Evolutionary conservation across 2,797 vertebrate genomes (phyloP).

Genomic region (Salmo trutta): DNA sequence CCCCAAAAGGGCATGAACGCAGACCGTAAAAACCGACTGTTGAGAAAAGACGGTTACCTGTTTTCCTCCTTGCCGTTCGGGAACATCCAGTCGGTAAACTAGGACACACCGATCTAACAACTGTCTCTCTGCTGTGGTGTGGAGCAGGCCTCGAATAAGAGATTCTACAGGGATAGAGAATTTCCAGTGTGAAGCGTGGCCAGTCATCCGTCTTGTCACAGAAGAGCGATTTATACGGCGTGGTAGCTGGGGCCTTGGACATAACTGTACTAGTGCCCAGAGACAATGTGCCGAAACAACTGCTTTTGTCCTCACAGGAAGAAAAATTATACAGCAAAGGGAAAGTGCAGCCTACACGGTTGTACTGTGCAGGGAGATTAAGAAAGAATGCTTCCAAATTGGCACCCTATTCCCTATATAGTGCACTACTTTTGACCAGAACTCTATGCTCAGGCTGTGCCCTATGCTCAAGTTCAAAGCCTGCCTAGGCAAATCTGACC

Average conservation of each 20-base stretch:
- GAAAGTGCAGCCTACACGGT: neutral
- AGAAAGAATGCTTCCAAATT: neutral
- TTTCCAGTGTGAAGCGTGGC: conserved; percentile 64
- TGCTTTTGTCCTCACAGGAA: conserved; percentile 60
- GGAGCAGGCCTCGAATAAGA: conserved; percentile 52
- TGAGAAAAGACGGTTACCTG: conserved; percentile 24
- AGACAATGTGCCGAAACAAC: conserved; percentile 70
- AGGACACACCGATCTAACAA: conserved; percentile 34
- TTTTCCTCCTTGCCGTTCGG: conserved; percentile 26
- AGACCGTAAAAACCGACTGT: conserved; percentile 22
- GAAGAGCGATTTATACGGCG: conserved; percentile 73
- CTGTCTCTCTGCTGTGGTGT: conserved; percentile 5
- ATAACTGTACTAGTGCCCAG: conserved; percentile 63
- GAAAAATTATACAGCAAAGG: conserved; percentile 64
- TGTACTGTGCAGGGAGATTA: neutral
- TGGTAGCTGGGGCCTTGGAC: conserved; percentile 50
- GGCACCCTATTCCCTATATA: neutral
- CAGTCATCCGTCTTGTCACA: conserved; percentile 73
- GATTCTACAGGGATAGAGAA: conserved; percentile 52
- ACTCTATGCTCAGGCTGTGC: neutral
- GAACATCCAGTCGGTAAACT: conserved; percentile 44
- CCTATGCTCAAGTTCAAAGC: neutral
- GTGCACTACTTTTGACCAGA: neutral
- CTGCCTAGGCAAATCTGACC: neutral
- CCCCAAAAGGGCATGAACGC: conserved; percentile 20